phyloP scores from a whole-genome alignment of 30 jellyfish, hydroid and myxozoan genomes.

The Chironex yamaguchii region DNA sequence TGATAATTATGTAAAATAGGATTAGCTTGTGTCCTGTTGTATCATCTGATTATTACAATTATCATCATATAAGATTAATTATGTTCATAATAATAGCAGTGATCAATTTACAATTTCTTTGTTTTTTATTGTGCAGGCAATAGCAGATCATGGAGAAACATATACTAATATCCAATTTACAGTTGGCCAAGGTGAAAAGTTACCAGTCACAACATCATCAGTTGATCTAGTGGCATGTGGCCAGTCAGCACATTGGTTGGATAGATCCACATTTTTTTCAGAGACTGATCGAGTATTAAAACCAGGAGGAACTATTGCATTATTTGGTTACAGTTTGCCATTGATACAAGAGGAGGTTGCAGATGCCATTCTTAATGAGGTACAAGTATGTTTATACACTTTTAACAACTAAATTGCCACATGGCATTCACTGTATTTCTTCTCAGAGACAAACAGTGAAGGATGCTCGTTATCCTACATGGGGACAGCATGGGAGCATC shows the following conservation, averaged over 20 bases:
- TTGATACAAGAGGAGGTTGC: background rate
- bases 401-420: background rate
- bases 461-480: too few species aligned
- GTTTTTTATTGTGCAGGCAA: conserved; percentile 22
- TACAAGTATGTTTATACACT: background rate
- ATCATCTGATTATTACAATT: too few species aligned
- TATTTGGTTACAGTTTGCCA: conserved; percentile 23
- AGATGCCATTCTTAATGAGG: background rate
- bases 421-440: too few species aligned
- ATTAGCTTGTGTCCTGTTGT: too few species aligned
- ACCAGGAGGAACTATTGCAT: conserved; percentile 49
- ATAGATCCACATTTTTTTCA: conserved; percentile 9
- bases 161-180: conserved; percentile 6
- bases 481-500: too few species aligned
- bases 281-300: conserved; percentile 35
- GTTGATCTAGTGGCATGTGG: conserved; percentile 49
- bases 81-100: too few species aligned
- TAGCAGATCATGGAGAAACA: background rate
- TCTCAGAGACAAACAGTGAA: too few species aligned
- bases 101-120: too few species aligned
- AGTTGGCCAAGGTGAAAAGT: background rate
- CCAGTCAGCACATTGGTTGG: conserved; percentile 56
- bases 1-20: too few species aligned
- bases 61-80: too few species aligned
- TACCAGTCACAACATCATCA: background rate